Evolutionary conservation across 1,140 invertebrate genomes (phyloP), one percentile per base, ranked within the genome.

Genomic region (Venustaconcha ellipsiformis): DNA sequence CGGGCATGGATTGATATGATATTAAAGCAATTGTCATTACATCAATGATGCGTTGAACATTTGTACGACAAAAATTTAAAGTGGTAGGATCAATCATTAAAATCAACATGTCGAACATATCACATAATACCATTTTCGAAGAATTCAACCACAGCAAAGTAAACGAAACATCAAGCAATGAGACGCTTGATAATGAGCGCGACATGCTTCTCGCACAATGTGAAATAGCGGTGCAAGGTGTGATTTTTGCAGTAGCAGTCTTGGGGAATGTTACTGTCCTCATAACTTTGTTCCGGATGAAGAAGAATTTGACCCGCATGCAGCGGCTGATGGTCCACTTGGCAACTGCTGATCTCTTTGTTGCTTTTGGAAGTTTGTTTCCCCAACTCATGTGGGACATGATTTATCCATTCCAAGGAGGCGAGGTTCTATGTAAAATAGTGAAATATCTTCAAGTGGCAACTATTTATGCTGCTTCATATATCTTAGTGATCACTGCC

Each of bases 381-480:
- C 93, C 94, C 0, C 94, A 95, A 88, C 84, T 95, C 13, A 91
- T 91, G 8, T 95, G 94, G 94, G 93, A 95, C 65, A 91, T 93
- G 30, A 94, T 92, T 1, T 91, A 84, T 69, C 80, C 93, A 70
- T 95, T 95, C 88, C 88, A 92, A 79, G 94, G 94, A 37, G 93
- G 92, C 3, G 90, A 91, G 65, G 80, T 93, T 59, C 87, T 94
- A 4, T 95, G 94, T 88, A 80, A 81, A 63, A 59, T 89, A 18
- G 92, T 95, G 17, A 95, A 94, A 87, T 94, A 93, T 84, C 64
- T 91, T 5, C 92, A 95, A 92, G 93, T 93, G 0, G 92, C 96
- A 55, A 96, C 97, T 57, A 97, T 96, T 71, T 98, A 97, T 88
- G 96, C 96, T 6, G 98, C 96, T 0, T 97, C 96, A 0, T 98